Conservation (phyloP, 2,113 vertebrate genomes). For the Hydrolagus affinis region DNA sequence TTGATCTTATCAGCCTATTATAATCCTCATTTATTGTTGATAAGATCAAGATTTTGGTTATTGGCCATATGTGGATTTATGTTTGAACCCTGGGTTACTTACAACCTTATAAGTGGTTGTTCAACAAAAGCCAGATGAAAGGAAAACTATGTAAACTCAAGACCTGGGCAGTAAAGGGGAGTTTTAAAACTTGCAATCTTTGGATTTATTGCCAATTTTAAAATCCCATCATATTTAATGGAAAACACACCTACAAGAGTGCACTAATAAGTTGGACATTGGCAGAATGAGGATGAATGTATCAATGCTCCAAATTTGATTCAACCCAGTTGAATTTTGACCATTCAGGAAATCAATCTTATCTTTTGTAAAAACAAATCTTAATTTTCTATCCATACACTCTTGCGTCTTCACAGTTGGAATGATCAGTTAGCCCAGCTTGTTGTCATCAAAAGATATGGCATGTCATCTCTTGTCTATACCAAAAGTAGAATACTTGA, state of each 20-base stretch:
- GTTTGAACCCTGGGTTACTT: neutral
- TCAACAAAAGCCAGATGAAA: neutral
- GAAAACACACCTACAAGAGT: neutral
- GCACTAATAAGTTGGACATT: neutral
- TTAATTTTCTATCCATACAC: neutral
- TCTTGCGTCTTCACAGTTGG: neutral
- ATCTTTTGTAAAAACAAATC: neutral
- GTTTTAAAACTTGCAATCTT: neutral
- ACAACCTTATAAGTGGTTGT: neutral
- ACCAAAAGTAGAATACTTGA: neutral
- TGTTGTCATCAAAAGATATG: no score
- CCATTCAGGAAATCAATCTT: neutral
- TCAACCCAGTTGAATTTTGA: neutral
- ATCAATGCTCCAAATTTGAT: neutral
- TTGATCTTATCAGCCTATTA: neutral
- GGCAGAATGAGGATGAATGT: neutral
- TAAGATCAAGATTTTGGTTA: neutral
- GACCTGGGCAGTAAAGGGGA: neutral
- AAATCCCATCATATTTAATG: neutral
- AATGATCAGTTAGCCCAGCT: neutral
- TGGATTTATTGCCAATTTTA: constrained; percentile 6
- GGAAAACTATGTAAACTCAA: neutral
- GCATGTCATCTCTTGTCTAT: neutral
- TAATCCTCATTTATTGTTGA: neutral
- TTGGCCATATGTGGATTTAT: constrained; percentile 16